phyloP scores from a whole-genome alignment of 2,888 invertebrate genomes.

The Dermolepida albohirtum region DNA sequence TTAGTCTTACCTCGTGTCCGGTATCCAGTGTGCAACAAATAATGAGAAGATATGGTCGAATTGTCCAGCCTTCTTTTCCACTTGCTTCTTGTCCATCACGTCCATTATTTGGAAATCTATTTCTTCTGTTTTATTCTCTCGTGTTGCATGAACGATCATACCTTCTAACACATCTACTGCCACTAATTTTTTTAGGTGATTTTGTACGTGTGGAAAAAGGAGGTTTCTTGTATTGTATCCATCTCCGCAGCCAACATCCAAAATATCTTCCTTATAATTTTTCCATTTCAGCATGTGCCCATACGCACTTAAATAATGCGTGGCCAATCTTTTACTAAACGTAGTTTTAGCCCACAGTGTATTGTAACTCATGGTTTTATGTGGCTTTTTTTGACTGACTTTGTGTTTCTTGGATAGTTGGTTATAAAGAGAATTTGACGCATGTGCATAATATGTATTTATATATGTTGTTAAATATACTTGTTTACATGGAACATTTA shows the following conservation, averaged over 20 bases:
- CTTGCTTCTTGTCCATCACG: neutral
- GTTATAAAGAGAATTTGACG: no score
- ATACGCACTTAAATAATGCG: neutral
- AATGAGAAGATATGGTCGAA: conserved; percentile 4
- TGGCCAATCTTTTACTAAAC: neutral
- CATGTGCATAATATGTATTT: no score
- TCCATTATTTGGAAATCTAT: neutral
- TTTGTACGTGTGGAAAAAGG: conserved; percentile 3
- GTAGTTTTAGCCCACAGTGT: neutral
- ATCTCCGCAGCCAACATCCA: conserved; percentile 18
- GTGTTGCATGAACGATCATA: neutral
- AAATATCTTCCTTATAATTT: conserved; percentile 7
- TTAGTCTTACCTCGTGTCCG: conserved; percentile 14
- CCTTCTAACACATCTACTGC: neutral
- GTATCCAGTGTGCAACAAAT: conserved; percentile 13
- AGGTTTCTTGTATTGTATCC: conserved; percentile 11
- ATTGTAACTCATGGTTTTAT: neutral
- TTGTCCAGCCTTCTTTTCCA: neutral
- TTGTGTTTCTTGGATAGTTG: no score
- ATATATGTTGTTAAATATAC: no score
- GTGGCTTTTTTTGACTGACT: neutral
- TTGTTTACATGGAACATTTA: no score
- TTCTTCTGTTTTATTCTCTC: neutral
- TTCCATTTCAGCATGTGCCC: neutral
- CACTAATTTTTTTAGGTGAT: conserved; percentile 2